Conservation (phyloP, 1,140 invertebrate genomes). For the Cotesia typhae region DNA sequence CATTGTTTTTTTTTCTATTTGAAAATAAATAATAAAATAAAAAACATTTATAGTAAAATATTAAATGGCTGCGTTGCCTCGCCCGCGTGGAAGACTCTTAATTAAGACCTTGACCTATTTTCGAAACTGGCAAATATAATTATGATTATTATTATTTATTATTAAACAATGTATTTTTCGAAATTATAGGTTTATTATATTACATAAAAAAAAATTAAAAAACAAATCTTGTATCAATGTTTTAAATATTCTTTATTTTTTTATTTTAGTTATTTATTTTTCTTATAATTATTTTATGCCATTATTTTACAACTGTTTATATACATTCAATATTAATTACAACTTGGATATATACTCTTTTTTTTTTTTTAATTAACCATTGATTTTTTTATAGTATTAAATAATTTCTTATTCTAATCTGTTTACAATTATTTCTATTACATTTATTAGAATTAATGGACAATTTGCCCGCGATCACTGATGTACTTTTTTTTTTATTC, state of each 20-base stretch:
- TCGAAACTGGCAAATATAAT: background rate
- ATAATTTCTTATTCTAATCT: background rate
- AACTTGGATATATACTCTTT: background rate
- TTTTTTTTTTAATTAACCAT: background rate
- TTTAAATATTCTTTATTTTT: background rate
- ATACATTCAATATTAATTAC: constrained; percentile 9
- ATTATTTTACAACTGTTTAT: constrained; percentile 8
- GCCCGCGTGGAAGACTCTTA: background rate
- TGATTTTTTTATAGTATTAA: background rate
- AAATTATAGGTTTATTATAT: constrained; percentile 32
- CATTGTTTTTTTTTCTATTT: constrained; percentile 18
- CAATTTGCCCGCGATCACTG: no score
- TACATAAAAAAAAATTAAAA: constrained; percentile 11
- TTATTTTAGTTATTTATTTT: background rate
- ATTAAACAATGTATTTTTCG: constrained; percentile 14
- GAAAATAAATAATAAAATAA: background rate
- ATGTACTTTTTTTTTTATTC: no score
- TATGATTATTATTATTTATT: background rate
- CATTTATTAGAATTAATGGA: no score
- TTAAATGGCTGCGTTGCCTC: constrained; percentile 1
- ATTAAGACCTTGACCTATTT: background rate
- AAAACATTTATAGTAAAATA: no score
- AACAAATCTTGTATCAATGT: background rate
- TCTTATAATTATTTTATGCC: background rate
- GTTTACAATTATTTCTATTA: no score